A percentile compares a stretch with the other conserved stretches of the same genome.
Conservation (phyloP, 2,797 vertebrate genomes). For the Pygocentrus nattereri region DNA sequence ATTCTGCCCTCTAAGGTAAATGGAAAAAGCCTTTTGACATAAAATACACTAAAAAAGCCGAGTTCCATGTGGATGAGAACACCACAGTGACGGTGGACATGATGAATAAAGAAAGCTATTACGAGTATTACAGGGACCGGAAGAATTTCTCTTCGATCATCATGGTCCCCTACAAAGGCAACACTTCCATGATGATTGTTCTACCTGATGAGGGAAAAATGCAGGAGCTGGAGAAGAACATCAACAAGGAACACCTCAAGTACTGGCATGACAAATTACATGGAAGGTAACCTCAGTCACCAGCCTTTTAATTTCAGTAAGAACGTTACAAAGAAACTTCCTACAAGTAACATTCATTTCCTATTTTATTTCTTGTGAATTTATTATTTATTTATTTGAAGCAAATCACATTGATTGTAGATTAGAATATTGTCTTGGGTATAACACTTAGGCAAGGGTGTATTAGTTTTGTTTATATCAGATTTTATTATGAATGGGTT, state of each 20-base stretch:
- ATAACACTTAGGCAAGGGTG: no score
- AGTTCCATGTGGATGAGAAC: constrained; percentile 80
- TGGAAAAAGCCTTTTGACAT: constrained; percentile 88
- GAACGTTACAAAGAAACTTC: no score
- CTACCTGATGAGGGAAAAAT: constrained; percentile 86
- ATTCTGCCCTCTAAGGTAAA: constrained; percentile 70
- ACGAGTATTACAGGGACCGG: constrained; percentile 77
- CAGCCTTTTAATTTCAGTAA: no score
- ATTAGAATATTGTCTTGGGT: no score
- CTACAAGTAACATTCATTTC: no score
- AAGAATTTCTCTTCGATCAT: constrained; percentile 81
- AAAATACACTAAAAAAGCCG: constrained; percentile 74
- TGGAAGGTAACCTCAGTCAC: constrained; percentile 81
- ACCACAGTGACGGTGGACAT: constrained; percentile 86
- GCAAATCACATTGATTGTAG: no score
- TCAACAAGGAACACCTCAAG: constrained; percentile 74
- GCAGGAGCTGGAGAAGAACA: constrained; percentile 76
- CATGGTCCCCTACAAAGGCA: constrained; percentile 87
- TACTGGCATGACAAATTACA: constrained; percentile 76
- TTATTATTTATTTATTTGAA: no score
- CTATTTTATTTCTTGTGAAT: no score
- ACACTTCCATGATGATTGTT: constrained; percentile 86
- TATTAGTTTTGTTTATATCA: no score
- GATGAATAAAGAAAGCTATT: constrained; percentile 86
- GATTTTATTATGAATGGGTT: no score